Evolutionary conservation across 1,140 invertebrate species (phyloP).

Genomic region (Scaptomyza graminum): DNA sequence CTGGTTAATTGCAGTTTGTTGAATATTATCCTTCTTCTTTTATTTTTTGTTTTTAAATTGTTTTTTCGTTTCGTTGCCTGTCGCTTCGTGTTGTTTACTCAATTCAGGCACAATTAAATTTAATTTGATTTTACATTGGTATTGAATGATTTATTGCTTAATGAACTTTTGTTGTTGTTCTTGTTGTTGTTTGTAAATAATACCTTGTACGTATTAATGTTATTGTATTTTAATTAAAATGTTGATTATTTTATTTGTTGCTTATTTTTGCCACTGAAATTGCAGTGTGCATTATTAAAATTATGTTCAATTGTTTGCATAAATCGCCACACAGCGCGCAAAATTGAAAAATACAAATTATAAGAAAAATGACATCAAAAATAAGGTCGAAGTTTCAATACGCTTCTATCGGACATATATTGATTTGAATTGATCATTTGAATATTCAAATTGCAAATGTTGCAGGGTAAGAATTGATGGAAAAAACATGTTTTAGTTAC

Average conservation of each 20-base stretch:
- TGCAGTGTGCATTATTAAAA: conserved; percentile 42
- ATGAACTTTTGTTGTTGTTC: conserved; percentile 8
- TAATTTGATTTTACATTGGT: conserved; percentile 68
- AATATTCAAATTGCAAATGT: too few relatives aligned
- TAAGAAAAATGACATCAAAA: too few relatives aligned
- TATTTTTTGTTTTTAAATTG: too few relatives aligned
- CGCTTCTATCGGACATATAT: too few relatives aligned
- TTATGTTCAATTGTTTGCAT: conserved; percentile 29
- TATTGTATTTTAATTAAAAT: conserved; percentile 77
- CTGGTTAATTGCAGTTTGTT: conserved; percentile 36
- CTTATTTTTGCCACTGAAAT: conserved; percentile 44
- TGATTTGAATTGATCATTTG: too few relatives aligned
- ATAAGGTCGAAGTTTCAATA: too few relatives aligned
- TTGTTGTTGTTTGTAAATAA: background rate
- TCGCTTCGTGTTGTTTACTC: conserved; percentile 28
- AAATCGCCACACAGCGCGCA: background rate
- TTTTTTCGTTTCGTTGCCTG: background rate
- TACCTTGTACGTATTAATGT: conserved; percentile 31
- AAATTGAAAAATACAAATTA: conserved; percentile 10
- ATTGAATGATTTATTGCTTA: conserved; percentile 69
- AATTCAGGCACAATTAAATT: conserved; percentile 63
- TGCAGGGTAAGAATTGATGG: too few relatives aligned
- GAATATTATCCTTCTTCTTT: background rate
- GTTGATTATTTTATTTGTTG: conserved; percentile 65
- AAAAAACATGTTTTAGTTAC: too few relatives aligned